These are phyloP conservation scores for Poecilia picta DNA, from an alignment of 2,797 vertebrate species.

Conservation along the genomic window DNA sequence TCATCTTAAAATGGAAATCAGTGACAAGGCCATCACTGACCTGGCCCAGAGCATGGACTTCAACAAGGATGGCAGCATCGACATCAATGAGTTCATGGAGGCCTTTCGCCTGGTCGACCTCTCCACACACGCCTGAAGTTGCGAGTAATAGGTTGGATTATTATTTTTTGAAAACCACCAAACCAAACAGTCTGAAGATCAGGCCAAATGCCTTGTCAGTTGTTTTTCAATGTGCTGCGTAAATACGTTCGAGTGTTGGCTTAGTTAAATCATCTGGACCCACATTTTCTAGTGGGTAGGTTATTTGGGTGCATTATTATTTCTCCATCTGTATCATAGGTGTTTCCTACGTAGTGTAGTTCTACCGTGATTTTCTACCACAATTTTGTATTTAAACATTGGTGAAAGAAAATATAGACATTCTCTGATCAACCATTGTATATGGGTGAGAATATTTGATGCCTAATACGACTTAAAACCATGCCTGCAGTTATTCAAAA, in stretches of 20 bases:
- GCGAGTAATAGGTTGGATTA: not conserved
- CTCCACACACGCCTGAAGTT: constrained; percentile 45
- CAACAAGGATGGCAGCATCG: constrained; percentile 95
- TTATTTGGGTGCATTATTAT: not conserved
- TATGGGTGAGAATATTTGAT: not conserved
- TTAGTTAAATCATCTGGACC: not conserved
- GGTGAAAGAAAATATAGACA: constrained; percentile 17
- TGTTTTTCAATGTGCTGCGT: not conserved
- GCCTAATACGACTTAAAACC: not conserved
- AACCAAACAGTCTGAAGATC: not conserved
- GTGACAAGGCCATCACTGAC: constrained; percentile 84
- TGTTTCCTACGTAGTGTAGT: constrained; percentile 29
- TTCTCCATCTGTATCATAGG: constrained; percentile 1
- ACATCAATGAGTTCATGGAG: constrained; percentile 97
- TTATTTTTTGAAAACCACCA: not conserved
- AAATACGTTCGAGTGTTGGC: not conserved
- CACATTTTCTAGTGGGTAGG: not conserved
- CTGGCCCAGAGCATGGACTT: constrained; percentile 93
- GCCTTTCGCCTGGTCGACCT: constrained; percentile 90
- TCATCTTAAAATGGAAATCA: constrained; percentile 87
- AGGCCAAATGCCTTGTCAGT: not conserved
- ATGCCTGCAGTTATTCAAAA: not conserved
- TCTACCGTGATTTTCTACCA: constrained; percentile 6
- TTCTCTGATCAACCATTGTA: not conserved
- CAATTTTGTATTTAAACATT: constrained; percentile 9